phyloP scores from a whole-genome alignment of 2,797 vertebrate species.

The Coluber constrictor region DNA sequence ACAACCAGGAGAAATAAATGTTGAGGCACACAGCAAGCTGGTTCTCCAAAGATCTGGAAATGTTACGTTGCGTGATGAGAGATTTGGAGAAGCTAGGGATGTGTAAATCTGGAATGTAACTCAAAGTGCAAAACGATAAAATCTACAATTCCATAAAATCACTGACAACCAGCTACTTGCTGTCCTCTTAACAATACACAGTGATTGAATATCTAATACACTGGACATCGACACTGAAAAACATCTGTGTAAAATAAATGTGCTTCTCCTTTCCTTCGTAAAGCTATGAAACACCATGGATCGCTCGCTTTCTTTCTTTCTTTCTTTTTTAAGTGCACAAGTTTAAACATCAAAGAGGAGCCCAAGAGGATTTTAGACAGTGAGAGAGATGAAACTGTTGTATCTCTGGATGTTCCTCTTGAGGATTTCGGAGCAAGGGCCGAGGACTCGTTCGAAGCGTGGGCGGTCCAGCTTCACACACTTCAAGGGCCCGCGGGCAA shows the following conservation, averaged over 20 bases:
- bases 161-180: slow-evolving; percentile 22
- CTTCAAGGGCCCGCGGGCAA: slow-evolving; percentile 90
- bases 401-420: slow-evolving; percentile 98
- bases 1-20: background rate
- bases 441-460: slow-evolving; percentile 92
- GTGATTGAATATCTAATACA: slow-evolving; percentile 61
- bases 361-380: slow-evolving; percentile 74
- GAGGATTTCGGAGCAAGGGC: slow-evolving; percentile 94
- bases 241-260: slow-evolving; percentile 52
- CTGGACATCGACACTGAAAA: slow-evolving; percentile 51
- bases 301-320: slow-evolving; percentile 57
- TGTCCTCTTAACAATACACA: slow-evolving; percentile 9
- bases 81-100: fast-evolving
- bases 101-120: background rate
- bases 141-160: background rate
- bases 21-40: background rate
- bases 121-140: background rate
- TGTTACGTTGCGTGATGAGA: background rate
- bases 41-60: background rate
- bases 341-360: slow-evolving; percentile 67
- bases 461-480: slow-evolving; percentile 95
- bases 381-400: slow-evolving; percentile 97
- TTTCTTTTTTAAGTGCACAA: slow-evolving; percentile 70
- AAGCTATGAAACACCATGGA: slow-evolving; percentile 77
- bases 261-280: slow-evolving; percentile 62